Conservation (phyloP, 2,113 vertebrate genomes). For the Prionailurus viverrinus region DNA sequence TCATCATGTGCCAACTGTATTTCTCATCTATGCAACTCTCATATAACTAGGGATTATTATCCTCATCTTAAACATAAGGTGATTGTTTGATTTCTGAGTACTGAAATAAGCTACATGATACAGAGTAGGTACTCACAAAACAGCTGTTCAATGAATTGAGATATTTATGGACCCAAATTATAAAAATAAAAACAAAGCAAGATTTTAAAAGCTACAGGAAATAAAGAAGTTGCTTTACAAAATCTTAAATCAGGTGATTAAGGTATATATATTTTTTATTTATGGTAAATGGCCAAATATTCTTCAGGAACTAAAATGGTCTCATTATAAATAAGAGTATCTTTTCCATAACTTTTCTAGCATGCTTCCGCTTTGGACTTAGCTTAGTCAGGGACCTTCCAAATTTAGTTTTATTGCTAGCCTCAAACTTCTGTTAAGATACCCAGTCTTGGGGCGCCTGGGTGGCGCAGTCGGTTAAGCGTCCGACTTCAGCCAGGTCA, state of each 20-base stretch:
- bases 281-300: neutral
- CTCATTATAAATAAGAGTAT: neutral
- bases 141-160: conserved; percentile 2
- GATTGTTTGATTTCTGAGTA: conserved; percentile 45
- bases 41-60: neutral
- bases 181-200: conserved; percentile 33
- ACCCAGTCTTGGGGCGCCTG: neutral
- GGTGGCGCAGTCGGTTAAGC: too few relatives aligned
- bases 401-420: neutral
- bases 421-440: neutral
- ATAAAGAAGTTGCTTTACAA: neutral
- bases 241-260: conserved; percentile 12
- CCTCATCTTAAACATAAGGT: neutral
- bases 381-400: neutral
- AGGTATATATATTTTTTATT: conserved; percentile 6
- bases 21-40: neutral
- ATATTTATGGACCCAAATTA: neutral
- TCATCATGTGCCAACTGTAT: neutral
- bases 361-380: neutral
- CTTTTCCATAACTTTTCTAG: neutral
- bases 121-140: neutral
- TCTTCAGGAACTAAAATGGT: conserved; percentile 10
- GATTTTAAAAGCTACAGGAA: neutral
- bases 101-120: neutral
- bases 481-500: too few relatives aligned